Conservation (phyloP, 2,888 invertebrate genomes). For the Ctenicera cuprea region DNA sequence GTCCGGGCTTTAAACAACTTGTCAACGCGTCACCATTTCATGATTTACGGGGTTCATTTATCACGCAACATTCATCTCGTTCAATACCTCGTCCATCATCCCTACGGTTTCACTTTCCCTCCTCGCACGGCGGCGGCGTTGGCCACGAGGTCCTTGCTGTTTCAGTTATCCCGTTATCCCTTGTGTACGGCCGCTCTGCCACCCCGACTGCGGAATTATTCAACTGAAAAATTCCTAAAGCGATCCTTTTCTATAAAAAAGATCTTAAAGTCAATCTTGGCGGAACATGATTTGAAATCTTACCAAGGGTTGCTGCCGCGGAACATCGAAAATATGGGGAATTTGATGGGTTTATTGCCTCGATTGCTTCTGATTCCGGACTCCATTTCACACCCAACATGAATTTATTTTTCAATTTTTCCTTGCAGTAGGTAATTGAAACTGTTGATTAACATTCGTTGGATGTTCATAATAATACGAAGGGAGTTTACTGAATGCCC, state of each 20-base stretch:
- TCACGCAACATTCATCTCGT: constrained; percentile 61
- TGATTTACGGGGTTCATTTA: constrained; percentile 60
- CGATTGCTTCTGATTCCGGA: constrained; percentile 1
- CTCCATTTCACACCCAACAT: not conserved
- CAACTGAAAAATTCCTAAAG: constrained; percentile 48
- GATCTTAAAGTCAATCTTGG: constrained; percentile 52
- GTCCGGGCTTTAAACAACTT: constrained; percentile 58
- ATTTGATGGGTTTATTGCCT: constrained; percentile 45
- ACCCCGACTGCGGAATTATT: constrained; percentile 45
- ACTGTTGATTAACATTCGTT: too few species aligned
- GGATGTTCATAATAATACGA: too few species aligned
- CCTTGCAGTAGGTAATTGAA: not conserved
- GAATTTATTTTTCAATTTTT: constrained; percentile 9
- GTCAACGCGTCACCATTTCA: constrained; percentile 58
- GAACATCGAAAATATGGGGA: constrained; percentile 41
- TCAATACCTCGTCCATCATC: constrained; percentile 65
- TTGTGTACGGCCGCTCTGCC: constrained; percentile 35
- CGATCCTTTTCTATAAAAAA: constrained; percentile 53
- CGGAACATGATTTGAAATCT: constrained; percentile 50
- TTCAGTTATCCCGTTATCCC: constrained; percentile 50
- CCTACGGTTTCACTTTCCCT: constrained; percentile 47
- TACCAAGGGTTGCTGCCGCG: constrained; percentile 26
- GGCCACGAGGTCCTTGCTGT: constrained; percentile 33
- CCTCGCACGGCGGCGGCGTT: constrained; percentile 2
- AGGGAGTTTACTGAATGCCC: not conserved